Percentiles rank a stretch among this genome's conserved stretches.
phyloP scores from a whole-genome alignment of 1,140 invertebrate species.

The Drosophila jambulina region DNA sequence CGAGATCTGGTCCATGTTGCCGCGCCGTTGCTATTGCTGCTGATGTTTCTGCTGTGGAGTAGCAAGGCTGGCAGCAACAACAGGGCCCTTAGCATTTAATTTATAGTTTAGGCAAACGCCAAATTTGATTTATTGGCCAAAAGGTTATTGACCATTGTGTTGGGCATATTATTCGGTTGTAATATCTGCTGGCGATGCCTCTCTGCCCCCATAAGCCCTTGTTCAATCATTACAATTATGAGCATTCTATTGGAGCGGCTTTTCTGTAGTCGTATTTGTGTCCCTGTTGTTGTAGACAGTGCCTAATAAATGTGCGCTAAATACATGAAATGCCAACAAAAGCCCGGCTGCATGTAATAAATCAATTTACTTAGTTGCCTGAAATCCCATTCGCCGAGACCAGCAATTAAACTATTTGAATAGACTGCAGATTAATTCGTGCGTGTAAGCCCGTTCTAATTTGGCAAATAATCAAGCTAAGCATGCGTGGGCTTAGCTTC shows the following conservation, averaged over 20 bases:
- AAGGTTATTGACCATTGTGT: constrained; percentile 77
- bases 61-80: constrained; percentile 16
- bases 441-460: constrained; percentile 10
- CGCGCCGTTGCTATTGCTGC: constrained; percentile 5
- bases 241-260: constrained; percentile 51
- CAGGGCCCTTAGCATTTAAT: constrained; percentile 64
- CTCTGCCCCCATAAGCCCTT: constrained; percentile 11
- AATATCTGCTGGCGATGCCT: constrained; percentile 43
- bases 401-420: constrained; percentile 16
- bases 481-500: constrained; percentile 5
- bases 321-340: constrained; percentile 68
- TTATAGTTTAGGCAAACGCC: constrained; percentile 71
- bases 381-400: constrained; percentile 7
- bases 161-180: constrained; percentile 53
- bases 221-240: constrained; percentile 70
- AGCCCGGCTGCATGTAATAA: constrained; percentile 23
- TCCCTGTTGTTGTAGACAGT: constrained; percentile 21
- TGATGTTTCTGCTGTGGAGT: background rate
- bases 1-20: constrained; percentile 27
- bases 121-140: constrained; percentile 78
- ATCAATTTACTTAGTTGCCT: constrained; percentile 30
- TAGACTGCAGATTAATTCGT: constrained; percentile 18
- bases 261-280: constrained; percentile 38
- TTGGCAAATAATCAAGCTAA: constrained; percentile 16
- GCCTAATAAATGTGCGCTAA: constrained; percentile 66